These are phyloP conservation scores for Myotis myotis DNA, from an alignment of 2,797 vertebrate genomes.

Conservation along the genomic window DNA sequence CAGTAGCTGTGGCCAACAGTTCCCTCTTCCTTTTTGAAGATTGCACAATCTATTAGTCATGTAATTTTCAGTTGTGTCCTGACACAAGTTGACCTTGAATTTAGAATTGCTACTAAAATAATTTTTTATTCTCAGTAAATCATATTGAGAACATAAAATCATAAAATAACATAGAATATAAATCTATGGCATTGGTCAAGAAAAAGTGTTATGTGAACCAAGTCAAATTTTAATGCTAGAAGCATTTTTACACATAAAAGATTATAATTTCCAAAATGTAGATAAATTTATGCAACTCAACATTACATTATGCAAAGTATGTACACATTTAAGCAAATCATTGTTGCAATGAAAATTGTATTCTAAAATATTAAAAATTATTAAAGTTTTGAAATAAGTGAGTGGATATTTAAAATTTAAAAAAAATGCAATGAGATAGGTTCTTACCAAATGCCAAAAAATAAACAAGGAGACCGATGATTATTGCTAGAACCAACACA, in stretches of 20 bases:
- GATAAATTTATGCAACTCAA: not conserved
- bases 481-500: slow-evolving; percentile 69
- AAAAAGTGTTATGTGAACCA: not conserved
- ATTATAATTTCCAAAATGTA: slow-evolving; percentile 6
- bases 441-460: slow-evolving; percentile 81
- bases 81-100: not conserved
- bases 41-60: not conserved
- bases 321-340: not conserved
- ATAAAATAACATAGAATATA: not conserved
- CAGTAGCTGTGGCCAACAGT: not conserved
- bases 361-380: not conserved
- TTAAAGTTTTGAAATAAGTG: slow-evolving; percentile 12
- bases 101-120: slow-evolving; percentile 28
- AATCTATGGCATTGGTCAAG: not conserved
- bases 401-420: not conserved
- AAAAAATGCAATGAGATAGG: not conserved
- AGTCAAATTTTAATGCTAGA: slow-evolving; percentile 4
- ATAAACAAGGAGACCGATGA: slow-evolving; percentile 78
- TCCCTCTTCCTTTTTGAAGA: not conserved
- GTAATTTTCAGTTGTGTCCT: not conserved
- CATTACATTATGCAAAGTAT: not conserved
- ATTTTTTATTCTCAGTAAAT: not conserved
- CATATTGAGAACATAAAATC: not conserved
- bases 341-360: not conserved
- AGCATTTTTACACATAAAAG: not conserved